Evolutionary conservation across 2,113 vertebrate species (phyloP).

Genomic region (Percina caprodes): DNA sequence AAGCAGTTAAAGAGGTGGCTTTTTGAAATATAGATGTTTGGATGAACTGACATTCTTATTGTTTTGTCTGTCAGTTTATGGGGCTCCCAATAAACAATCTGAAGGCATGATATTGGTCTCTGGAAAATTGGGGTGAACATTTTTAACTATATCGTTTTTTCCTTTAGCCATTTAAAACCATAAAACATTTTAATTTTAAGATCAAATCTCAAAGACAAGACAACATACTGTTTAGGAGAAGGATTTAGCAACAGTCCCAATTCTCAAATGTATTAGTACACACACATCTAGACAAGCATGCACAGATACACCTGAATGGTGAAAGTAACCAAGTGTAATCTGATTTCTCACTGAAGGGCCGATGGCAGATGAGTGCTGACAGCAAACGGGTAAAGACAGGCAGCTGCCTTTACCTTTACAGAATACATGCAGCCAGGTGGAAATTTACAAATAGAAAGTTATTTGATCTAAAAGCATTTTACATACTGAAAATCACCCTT

Average conservation of each 20-base stretch:
- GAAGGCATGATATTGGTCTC: too few relatives aligned
- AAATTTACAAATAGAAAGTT: conserved; percentile 23
- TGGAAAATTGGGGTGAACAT: too few relatives aligned
- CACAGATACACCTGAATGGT: conserved; percentile 43
- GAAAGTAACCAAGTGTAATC: conserved; percentile 33
- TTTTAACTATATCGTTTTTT: neutral
- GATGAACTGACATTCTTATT: too few relatives aligned
- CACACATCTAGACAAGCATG: conserved; percentile 21
- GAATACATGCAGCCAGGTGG: conserved; percentile 21
- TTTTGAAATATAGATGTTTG: too few relatives aligned
- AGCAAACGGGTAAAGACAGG: conserved; percentile 33
- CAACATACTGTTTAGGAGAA: conserved; percentile 31
- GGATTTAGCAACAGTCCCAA: conserved; percentile 12
- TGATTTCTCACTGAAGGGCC: conserved; percentile 38
- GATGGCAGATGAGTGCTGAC: conserved; percentile 51
- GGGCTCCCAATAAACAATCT: too few relatives aligned
- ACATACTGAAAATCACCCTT: neutral
- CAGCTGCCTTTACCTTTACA: conserved; percentile 35
- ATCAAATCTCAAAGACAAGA: conserved; percentile 3
- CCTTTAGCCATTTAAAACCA: neutral
- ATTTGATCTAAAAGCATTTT: conserved; percentile 35
- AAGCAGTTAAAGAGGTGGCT: too few relatives aligned
- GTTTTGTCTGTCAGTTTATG: too few relatives aligned
- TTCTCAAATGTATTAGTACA: conserved; percentile 25
- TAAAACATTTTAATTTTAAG: neutral